Evolutionary conservation across 2,113 vertebrate genomes (phyloP).

Genomic region (Oncorhynchus clarkii): DNA sequence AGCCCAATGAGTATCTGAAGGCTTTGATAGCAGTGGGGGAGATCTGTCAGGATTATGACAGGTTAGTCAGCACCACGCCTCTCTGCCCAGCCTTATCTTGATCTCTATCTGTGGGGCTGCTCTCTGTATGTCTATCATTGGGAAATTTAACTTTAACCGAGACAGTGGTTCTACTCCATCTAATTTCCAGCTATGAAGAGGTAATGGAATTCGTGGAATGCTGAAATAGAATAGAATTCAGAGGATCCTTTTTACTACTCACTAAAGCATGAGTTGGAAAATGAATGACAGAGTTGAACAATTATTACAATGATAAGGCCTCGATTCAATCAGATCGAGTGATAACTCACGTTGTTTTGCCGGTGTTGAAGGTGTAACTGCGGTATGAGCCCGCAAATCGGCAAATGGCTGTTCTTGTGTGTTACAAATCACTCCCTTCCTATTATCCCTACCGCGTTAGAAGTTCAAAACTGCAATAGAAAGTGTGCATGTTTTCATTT

Average conservation of each 20-base stretch:
- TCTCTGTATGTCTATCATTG: too few relatives aligned
- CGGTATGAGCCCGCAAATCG: too few relatives aligned
- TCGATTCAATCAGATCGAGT: too few relatives aligned
- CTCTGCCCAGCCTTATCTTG: background rate
- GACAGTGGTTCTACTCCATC: background rate
- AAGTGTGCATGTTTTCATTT: too few relatives aligned
- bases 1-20: constrained; percentile 94
- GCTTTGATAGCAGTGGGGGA: constrained; percentile 91
- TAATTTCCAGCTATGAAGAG: constrained; percentile 19
- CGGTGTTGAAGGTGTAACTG: too few relatives aligned
- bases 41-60: constrained; percentile 97
- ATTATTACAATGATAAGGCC: background rate
- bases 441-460: too few relatives aligned
- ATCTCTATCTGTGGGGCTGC: too few relatives aligned
- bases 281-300: background rate
- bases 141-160: background rate
- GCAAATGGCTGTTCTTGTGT: too few relatives aligned
- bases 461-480: too few relatives aligned
- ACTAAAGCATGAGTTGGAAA: background rate
- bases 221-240: constrained; percentile 7
- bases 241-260: background rate
- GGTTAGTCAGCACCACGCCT: constrained; percentile 67
- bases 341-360: too few relatives aligned
- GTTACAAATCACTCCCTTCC: too few relatives aligned
- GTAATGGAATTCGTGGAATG: constrained; percentile 19